These are phyloP conservation scores for Heteromyza rotundicornis DNA, from an alignment of 2,888 invertebrate species.

Conservation along the genomic window DNA sequence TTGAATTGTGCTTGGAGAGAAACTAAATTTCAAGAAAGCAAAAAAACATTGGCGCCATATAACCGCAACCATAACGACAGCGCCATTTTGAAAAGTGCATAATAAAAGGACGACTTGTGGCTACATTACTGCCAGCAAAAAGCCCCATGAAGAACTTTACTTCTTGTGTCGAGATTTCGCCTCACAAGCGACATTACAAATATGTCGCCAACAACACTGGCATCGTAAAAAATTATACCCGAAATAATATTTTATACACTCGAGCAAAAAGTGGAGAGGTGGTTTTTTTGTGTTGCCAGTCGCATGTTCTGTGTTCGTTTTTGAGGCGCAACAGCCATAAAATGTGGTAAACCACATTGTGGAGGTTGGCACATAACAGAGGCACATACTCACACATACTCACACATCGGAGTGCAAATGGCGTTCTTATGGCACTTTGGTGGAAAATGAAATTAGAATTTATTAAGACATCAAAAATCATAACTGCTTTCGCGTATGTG, in stretches of 20 bases:
- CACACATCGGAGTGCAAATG: conserved; percentile 36
- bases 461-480: conserved; percentile 50
- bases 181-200: conserved; percentile 43
- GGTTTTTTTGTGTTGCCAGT: conserved; percentile 12
- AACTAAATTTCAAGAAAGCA: no score
- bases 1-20: not conserved
- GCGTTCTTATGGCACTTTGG: conserved; percentile 52
- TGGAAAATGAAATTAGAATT: conserved; percentile 59
- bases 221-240: conserved; percentile 55
- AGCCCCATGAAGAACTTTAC: conserved; percentile 6
- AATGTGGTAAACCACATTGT: conserved; percentile 6
- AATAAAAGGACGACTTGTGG: conserved; percentile 20
- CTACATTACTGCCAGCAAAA: conserved; percentile 21
- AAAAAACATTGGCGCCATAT: conserved; percentile 54
- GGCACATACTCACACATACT: not conserved
- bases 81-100: conserved; percentile 22
- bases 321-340: conserved; percentile 12
- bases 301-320: no score
- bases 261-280: conserved; percentile 20
- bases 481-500: conserved; percentile 33
- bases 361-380: not conserved
- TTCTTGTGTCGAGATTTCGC: conserved; percentile 42
- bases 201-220: conserved; percentile 44
- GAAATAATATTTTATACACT: conserved; percentile 34
- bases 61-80: conserved; percentile 52